Conservation (phyloP, 37 sponge, comb jelly and placozoan species). For the Mnemiopsis leidyi region DNA sequence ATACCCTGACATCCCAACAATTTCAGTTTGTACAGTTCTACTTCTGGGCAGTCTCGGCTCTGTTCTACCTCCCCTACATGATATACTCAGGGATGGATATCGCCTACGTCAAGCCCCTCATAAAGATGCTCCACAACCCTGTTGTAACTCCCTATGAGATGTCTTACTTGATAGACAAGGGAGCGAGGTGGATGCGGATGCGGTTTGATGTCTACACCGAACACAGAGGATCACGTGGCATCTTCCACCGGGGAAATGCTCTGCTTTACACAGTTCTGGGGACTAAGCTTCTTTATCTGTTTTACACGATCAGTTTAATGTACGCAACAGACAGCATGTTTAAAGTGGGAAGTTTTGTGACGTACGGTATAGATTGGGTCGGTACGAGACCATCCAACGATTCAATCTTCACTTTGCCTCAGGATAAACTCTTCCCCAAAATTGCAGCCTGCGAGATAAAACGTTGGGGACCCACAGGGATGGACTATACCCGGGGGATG, state of each 20-base stretch:
- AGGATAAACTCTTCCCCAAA: constrained; percentile 10
- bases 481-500: not conserved
- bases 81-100: not conserved
- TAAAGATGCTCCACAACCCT: constrained; percentile 35
- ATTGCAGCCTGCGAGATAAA: constrained; percentile 8
- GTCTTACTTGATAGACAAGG: not conserved
- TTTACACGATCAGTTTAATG: not conserved
- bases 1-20: not conserved
- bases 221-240: not conserved
- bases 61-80: constrained; percentile 40
- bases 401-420: not conserved
- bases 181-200: not conserved
- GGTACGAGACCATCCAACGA: not conserved
- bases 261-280: not conserved
- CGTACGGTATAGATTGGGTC: constrained; percentile 6
- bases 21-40: constrained; percentile 48
- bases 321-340: not conserved
- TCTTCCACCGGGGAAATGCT: not conserved
- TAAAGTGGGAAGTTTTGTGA: not conserved
- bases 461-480: not conserved
- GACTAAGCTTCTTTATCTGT: not conserved
- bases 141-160: not conserved
- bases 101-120: constrained; percentile 1
- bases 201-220: not conserved
- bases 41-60: not conserved